Percentiles rank a stretch among this genome's conserved stretches.
phyloP scores from a whole-genome alignment of 2,113 vertebrate species.

The Raphicerus campestris region DNA sequence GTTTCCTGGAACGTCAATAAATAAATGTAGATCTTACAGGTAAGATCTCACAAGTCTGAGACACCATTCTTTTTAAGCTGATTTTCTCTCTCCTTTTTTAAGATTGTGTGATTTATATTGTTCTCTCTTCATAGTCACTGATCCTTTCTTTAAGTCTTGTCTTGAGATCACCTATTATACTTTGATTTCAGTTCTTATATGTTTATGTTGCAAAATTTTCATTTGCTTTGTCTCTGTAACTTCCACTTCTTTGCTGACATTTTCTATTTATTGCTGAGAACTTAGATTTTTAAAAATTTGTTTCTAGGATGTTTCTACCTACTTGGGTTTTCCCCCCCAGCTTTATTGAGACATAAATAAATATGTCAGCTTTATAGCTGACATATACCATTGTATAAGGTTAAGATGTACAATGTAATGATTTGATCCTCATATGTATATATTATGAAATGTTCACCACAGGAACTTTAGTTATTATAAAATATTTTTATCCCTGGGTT shows the following conservation, averaged over 20 bases:
- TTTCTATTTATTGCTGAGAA: not conserved
- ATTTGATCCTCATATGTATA: not conserved
- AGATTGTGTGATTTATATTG: not conserved
- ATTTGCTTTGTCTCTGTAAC: not conserved
- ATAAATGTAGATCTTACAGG: not conserved
- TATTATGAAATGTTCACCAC: not conserved
- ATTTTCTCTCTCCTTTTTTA: not conserved
- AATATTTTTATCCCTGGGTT: not conserved
- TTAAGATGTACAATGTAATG: not conserved
- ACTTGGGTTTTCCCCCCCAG: not conserved
- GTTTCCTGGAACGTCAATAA: not conserved
- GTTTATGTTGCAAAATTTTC: not conserved
- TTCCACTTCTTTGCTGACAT: not conserved
- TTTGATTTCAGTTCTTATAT: not conserved
- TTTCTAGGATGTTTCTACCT: not conserved
- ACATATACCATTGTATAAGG: not conserved
- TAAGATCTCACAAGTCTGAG: not conserved
- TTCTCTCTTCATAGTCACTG: not conserved
- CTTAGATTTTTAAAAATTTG: not conserved
- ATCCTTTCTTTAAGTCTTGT: not conserved
- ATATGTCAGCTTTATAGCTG: too few relatives aligned
- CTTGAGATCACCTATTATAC: not conserved
- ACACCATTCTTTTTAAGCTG: not conserved
- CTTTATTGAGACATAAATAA: not conserved
- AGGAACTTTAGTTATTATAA: not conserved